A percentile compares a stretch with the other conserved stretches of the same genome.
Conservation (phyloP, 2,113 vertebrate genomes). For the Picathartes gymnocephalus region DNA sequence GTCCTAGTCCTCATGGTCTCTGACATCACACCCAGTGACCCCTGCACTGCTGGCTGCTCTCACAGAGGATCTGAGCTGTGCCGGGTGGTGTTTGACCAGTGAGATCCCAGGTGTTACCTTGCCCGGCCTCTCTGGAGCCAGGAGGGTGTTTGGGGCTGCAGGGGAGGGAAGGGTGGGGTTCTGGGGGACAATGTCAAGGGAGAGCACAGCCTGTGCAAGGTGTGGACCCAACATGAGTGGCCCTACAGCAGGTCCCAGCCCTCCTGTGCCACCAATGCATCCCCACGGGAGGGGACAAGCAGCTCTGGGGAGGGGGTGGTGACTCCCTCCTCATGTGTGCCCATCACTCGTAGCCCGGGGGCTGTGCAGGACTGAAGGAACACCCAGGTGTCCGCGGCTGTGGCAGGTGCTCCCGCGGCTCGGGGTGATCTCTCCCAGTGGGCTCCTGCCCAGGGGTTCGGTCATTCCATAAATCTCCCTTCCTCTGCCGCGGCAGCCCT, state of each 20-base stretch:
- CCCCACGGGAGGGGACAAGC: not conserved
- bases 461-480: not conserved
- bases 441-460: not conserved
- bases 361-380: not conserved
- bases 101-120: not conserved
- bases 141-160: not conserved
- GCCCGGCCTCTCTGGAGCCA: not conserved
- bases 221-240: rapidly evolving
- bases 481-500: not conserved
- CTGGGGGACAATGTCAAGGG: not conserved
- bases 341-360: not conserved
- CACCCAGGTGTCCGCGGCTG: rapidly evolving
- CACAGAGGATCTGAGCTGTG: not conserved
- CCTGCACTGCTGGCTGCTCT: not conserved
- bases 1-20: not conserved
- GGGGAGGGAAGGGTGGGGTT: not conserved
- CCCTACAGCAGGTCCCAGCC: not conserved
- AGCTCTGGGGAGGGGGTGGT: too few relatives aligned
- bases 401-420: not conserved
- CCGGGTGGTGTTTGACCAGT: not conserved
- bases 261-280: rapidly evolving
- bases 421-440: not conserved
- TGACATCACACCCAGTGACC: not conserved
- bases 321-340: not conserved
- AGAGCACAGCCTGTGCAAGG: not conserved